These are phyloP conservation scores for Cheilosia soror DNA, from an alignment of 2,888 invertebrate genomes.

Conservation along the genomic window DNA sequence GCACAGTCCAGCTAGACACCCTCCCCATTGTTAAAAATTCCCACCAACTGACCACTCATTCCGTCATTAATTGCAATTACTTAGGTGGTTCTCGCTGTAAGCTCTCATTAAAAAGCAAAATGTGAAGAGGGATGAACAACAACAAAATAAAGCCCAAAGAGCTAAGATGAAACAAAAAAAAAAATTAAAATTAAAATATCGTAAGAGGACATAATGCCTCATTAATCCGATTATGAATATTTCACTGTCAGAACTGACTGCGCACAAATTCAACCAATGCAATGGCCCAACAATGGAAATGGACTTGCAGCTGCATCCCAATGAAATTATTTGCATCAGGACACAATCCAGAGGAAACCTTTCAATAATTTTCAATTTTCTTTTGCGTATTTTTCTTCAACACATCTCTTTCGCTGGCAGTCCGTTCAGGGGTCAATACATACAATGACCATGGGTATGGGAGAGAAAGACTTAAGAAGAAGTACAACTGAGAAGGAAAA, in stretches of 20 bases:
- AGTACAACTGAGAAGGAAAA: conserved; percentile 27
- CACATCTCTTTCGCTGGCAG: background rate
- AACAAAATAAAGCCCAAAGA: background rate
- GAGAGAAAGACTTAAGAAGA: conserved; percentile 21
- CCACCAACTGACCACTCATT: conserved; percentile 65
- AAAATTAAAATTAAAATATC: conserved; percentile 27
- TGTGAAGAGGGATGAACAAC: conserved; percentile 13
- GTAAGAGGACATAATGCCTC: conserved; percentile 62
- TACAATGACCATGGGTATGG: background rate
- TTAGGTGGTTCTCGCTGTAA: conserved; percentile 37
- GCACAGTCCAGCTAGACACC: conserved; percentile 2
- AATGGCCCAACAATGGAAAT: conserved; percentile 31
- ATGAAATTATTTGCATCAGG: conserved; percentile 60
- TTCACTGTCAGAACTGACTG: conserved; percentile 50
- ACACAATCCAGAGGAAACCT: conserved; percentile 52
- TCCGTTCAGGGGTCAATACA: conserved; percentile 46
- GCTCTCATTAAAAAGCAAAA: conserved; percentile 51
- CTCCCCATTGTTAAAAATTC: conserved; percentile 41
- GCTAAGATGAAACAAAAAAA: background rate
- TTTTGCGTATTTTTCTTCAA: background rate
- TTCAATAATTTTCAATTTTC: conserved; percentile 19
- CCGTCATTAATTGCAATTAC: conserved; percentile 62
- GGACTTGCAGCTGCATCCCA: conserved; percentile 33
- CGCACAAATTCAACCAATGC: conserved; percentile 17
- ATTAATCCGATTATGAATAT: conserved; percentile 73